Evolutionary conservation across 2,113 vertebrate genomes (phyloP).

Genomic region (Zosterops lateralis): DNA sequence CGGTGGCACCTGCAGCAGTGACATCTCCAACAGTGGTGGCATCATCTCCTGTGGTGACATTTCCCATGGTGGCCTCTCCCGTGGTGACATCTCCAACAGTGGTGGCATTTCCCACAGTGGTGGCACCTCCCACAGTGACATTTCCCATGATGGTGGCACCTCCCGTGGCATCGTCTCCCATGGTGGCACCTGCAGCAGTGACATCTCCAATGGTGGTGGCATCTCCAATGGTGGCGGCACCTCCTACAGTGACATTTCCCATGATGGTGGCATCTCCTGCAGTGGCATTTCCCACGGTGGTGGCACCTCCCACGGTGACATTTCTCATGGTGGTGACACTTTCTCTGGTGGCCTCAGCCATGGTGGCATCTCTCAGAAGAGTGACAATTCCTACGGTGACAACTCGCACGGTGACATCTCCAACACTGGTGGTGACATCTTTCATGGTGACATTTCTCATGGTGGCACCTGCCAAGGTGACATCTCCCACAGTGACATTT

Average conservation of each 20-base stretch:
- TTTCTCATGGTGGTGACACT: too few relatives aligned
- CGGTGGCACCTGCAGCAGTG: too few relatives aligned
- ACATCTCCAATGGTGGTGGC: not conserved
- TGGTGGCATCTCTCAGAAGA: not conserved
- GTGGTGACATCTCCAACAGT: not conserved
- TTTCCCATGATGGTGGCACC: not conserved
- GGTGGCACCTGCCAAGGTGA: too few relatives aligned
- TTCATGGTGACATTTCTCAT: too few relatives aligned
- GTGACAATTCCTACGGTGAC: too few relatives aligned
- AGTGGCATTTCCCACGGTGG: too few relatives aligned
- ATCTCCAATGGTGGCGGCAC: not conserved
- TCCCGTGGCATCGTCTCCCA: not conserved
- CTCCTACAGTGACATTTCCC: not conserved
- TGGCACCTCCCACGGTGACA: not conserved
- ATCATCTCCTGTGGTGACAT: not conserved
- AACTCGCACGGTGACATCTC: too few relatives aligned
- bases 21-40: not conserved
- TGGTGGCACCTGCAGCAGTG: accelerated
- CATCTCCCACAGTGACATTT: too few relatives aligned
- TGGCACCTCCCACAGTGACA: not conserved
- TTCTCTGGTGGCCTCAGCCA: too few relatives aligned
- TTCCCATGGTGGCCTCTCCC: too few relatives aligned
- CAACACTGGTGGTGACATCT: too few relatives aligned
- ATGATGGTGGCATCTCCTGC: too few relatives aligned
- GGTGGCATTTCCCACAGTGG: not conserved